Conservation (phyloP, 2,113 vertebrate species). For the Pseudorectes ferrugineus region DNA sequence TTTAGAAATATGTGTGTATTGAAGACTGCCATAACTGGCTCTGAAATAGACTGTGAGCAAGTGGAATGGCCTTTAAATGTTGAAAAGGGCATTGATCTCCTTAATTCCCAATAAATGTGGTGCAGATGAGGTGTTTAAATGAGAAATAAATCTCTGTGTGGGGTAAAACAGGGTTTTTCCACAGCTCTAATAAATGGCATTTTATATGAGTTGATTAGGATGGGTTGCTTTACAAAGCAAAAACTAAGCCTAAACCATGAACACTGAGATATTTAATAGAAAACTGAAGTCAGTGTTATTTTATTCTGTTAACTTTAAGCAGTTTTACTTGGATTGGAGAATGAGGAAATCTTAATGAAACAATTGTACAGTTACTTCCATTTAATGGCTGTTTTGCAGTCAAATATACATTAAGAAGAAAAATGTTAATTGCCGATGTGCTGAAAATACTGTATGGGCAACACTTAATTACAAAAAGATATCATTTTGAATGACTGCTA, state of each 20-base stretch:
- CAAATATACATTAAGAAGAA: slow-evolving; percentile 24
- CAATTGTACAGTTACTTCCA: background rate
- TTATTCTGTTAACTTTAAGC: background rate
- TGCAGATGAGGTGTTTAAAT: background rate
- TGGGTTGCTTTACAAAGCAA: background rate
- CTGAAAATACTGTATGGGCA: background rate
- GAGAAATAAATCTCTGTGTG: background rate
- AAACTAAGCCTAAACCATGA: background rate
- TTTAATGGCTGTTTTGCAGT: background rate
- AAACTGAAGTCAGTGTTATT: background rate
- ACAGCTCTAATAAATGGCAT: background rate
- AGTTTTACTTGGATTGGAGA: background rate
- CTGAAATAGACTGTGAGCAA: background rate
- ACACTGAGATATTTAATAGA: background rate
- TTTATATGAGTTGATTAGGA: background rate
- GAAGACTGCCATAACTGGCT: background rate
- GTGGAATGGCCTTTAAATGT: background rate
- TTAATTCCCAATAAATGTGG: background rate
- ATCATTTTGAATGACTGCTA: background rate
- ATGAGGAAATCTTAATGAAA: background rate
- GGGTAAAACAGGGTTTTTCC: background rate
- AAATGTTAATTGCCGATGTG: background rate
- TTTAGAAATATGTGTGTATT: background rate
- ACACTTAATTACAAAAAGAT: background rate
- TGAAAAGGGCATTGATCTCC: background rate